Evolutionary conservation across 2,113 vertebrate genomes (phyloP).

Genomic region (Tichodroma muraria): DNA sequence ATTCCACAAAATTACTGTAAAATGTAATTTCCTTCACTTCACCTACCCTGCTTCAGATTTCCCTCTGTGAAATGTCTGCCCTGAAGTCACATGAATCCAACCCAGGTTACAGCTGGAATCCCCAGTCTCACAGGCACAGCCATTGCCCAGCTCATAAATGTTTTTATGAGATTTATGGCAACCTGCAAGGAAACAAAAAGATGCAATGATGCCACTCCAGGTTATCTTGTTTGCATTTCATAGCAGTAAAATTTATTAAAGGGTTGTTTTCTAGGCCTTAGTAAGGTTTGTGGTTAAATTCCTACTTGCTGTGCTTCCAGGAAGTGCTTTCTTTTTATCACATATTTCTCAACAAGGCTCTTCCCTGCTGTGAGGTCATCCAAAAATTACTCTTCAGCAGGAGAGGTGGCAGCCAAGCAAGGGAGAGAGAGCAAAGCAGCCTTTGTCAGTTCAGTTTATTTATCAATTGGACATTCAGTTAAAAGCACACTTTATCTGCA

Average conservation of each 20-base stretch:
- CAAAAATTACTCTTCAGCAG: background rate
- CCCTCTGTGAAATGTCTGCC: background rate
- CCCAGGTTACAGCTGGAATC: background rate
- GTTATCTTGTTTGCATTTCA: background rate
- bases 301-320: background rate
- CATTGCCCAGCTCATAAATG: background rate
- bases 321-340: background rate
- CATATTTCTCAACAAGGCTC: background rate
- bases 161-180: background rate
- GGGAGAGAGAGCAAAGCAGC: background rate
- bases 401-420: background rate
- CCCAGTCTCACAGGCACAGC: background rate
- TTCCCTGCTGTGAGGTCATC: background rate
- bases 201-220: background rate
- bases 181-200: background rate
- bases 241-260: background rate
- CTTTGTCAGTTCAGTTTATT: background rate
- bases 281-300: background rate
- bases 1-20: background rate
- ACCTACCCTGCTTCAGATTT: background rate
- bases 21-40: background rate
- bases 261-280: background rate
- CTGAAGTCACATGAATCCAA: background rate
- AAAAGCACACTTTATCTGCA: background rate
- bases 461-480: background rate